phyloP scores from a whole-genome alignment of 2,797 vertebrate genomes.

The Ctenopoma multispine region DNA sequence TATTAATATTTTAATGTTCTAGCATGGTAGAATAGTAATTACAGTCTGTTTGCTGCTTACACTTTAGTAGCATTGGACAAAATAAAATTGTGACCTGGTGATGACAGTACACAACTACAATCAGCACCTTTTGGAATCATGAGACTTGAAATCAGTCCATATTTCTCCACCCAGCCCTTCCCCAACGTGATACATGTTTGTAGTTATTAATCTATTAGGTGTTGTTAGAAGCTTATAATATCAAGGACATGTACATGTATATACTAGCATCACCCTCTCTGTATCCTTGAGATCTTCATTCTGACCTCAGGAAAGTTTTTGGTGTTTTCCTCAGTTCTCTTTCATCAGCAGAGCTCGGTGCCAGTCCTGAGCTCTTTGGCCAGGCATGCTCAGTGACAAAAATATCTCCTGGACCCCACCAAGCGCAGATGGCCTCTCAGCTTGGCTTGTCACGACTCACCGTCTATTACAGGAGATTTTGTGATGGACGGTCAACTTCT shows the following conservation, averaged over 20 bases:
- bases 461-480: conserved; percentile 84
- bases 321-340: conserved; percentile 70
- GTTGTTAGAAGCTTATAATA: neutral
- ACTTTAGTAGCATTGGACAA: no score
- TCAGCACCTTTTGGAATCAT: neutral
- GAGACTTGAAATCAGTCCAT: neutral
- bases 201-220: neutral
- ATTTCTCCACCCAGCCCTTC: no score
- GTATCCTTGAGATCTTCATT: conserved; percentile 71
- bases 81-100: neutral
- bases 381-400: conserved; percentile 78
- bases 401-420: conserved; percentile 84
- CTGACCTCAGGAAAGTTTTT: conserved; percentile 84
- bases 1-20: no score
- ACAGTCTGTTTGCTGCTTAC: no score
- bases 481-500: conserved; percentile 84
- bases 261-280: conserved; percentile 19
- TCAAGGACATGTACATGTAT: neutral
- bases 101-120: no score
- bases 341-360: conserved; percentile 78
- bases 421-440: conserved; percentile 89
- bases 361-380: conserved; percentile 76
- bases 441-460: conserved; percentile 87
- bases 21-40: no score
- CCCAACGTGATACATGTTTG: neutral